Evolutionary conservation across 1,140 invertebrate genomes (phyloP), one percentile per base, ranked within the genome.

Genomic region (Hetaerina americana): DNA sequence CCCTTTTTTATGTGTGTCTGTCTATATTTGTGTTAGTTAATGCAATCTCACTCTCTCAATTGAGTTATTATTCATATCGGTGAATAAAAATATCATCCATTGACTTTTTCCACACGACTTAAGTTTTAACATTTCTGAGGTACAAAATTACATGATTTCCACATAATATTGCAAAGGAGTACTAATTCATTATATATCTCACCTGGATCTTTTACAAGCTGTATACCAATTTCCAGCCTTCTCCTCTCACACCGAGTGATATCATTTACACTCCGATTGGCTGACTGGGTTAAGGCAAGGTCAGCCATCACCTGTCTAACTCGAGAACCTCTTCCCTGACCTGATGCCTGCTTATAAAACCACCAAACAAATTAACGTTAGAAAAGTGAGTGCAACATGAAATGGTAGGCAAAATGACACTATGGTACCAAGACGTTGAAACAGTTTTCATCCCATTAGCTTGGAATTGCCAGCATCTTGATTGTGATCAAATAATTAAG

Each of bases 191-290:
- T 22, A 72, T 29, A 28, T 27, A 31, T 75, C 76, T 79, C 82
- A 89, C 87, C 84, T 72, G 94, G 94, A 83, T 96, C 94, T 80
- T 93, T 89, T 12, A 96, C 90, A 0, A 96, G 82, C 77, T 96
- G 92, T 5, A 94, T 87, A 0, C 92, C 94, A 72, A 96, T 91
- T 74, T 92, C 88, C 0, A 96, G 79, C 74, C 94, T 83, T 74
- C 93, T 82, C 74, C 93, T 92, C 80, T 97, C 94, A 74, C 92
- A 92, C 66, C 88, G 87, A 5, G 89, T 91, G 1, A 96, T 81
- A 76, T 89, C 87, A 76, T 90, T 88, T 0, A 94, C 90, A 67
- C 88, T 87, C 76, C 92, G 87, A 76, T 94, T 90, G 0, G 92
- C 89, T 1, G 95, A 89, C 80, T 94, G 92, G 8, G 92, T 93